Base-by-base conservation (phyloP, 2,113 vertebrate species). In the Mormyrus lacerda region DNA sequence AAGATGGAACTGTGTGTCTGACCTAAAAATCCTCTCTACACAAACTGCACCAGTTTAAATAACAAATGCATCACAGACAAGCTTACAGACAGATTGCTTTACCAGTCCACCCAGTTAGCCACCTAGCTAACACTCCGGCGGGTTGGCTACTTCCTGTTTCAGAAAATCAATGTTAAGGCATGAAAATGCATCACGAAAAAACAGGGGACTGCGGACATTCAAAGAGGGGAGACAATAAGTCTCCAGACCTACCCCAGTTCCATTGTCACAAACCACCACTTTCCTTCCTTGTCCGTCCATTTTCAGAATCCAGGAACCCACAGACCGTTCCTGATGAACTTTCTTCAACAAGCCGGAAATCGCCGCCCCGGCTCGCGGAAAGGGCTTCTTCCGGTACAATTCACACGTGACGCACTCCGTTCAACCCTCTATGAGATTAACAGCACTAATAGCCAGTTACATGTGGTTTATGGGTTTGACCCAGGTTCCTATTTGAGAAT, bases 191-290 rank as follows among this genome's bases (percentile, higher is more conserved):
- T 51, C 31, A 3, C 24, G 3, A 48, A 24, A 31, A 79, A 85
- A 88, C 39, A 27, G 24, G 0, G 5, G 10, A 31, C 39, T 10
- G 55, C 19, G 27, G 24, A 44, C 31, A 87, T 69, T 53, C 45
- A 84, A 9, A 27, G 31, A 44, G 1, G 35, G 11, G 21, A 0
- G 10, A 0, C n/a, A 15, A 3, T 15, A 47, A 27, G 50, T 9
- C 35, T 15, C 48, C 42, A 69, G n/a, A 94, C 97, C 95, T 90
- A 97, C 97, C 96, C 97, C 97, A 21, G 97, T 97, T 90, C 97
- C 97, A 91, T 97, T 97, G 95, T 97, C 97, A 92, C 97, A 97
- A 91, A 97, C 97, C 91, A 98, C 97, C 91, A 97, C 97, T 93
- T 97, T 97, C 94, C 96, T 95, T 93, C 97, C 97, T 90, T 96